Evolutionary conservation across 1,140 invertebrate species (phyloP).

Genomic region (Hormaphis cornu): DNA sequence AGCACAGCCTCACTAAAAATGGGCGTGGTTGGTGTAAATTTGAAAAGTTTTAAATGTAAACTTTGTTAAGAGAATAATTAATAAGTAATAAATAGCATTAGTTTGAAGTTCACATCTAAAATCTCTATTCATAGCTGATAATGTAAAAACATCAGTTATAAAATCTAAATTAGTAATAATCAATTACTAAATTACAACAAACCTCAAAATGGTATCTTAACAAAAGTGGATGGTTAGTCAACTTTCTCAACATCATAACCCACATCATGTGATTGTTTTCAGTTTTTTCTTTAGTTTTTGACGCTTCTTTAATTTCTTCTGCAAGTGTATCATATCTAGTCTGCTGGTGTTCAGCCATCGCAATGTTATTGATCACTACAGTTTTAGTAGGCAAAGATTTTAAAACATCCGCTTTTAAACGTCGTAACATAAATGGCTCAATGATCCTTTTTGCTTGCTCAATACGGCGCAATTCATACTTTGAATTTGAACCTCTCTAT

Average conservation of each 20-base stretch:
- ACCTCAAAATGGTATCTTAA: conserved; percentile 63
- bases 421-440: conserved; percentile 87
- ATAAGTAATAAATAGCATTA: no score
- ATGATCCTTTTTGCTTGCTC: conserved; percentile 89
- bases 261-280: conserved; percentile 52
- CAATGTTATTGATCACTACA: conserved; percentile 54
- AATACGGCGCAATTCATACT: conserved; percentile 79
- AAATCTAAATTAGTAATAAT: no score
- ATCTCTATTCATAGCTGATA: no score
- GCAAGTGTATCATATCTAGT: conserved; percentile 65
- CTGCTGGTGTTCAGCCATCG: conserved; percentile 61
- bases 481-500: conserved; percentile 42
- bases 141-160: no score
- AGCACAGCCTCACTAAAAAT: no score
- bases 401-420: conserved; percentile 79
- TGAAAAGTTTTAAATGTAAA: no score
- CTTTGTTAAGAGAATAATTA: no score
- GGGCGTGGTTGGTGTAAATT: no score
- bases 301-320: conserved; percentile 58
- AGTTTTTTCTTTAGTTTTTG: conserved; percentile 37
- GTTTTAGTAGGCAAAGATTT: conserved; percentile 69
- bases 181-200: no score
- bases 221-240: conserved; percentile 81
- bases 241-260: conserved; percentile 80
- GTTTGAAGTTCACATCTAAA: no score